Evolutionary conservation across 1,140 invertebrate genomes (phyloP).

Genomic region (Eubasilissa regina): DNA sequence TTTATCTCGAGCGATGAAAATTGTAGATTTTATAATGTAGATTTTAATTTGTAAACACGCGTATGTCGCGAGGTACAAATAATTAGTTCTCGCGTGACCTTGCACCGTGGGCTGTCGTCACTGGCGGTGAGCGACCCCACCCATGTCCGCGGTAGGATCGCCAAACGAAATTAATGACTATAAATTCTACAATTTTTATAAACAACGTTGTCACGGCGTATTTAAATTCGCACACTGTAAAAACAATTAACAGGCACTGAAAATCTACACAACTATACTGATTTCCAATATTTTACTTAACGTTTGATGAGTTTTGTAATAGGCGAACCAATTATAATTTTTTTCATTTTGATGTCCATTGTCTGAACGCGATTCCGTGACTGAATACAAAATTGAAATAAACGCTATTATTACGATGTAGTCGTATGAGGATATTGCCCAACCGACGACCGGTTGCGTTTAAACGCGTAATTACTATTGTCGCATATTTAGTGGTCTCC

Average conservation of each 20-base stretch:
- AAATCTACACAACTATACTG: background rate
- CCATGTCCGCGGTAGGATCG: conserved; percentile 2
- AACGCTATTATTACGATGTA: too few species aligned
- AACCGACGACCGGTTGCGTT: too few species aligned
- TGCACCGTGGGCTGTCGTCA: too few species aligned
- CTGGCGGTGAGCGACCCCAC: conserved; percentile 30
- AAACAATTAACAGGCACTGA: background rate
- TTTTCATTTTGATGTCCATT: too few species aligned
- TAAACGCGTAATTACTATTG: too few species aligned
- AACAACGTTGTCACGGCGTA: too few species aligned
- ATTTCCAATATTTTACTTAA: background rate
- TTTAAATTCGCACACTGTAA: too few species aligned
- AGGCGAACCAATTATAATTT: background rate
- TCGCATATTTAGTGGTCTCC: background rate
- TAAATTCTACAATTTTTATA: background rate
- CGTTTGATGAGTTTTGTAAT: background rate
- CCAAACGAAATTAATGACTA: conserved; percentile 25
- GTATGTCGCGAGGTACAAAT: conserved; percentile 13
- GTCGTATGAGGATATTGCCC: too few species aligned
- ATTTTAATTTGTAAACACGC: background rate
- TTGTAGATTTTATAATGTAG: background rate
- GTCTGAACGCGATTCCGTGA: too few species aligned
- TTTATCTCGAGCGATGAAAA: background rate
- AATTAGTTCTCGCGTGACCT: background rate
- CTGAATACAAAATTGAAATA: too few species aligned